Base-by-base conservation (phyloP, 2,113 vertebrate genomes). In the Cyrtonyx montezumae region DNA sequence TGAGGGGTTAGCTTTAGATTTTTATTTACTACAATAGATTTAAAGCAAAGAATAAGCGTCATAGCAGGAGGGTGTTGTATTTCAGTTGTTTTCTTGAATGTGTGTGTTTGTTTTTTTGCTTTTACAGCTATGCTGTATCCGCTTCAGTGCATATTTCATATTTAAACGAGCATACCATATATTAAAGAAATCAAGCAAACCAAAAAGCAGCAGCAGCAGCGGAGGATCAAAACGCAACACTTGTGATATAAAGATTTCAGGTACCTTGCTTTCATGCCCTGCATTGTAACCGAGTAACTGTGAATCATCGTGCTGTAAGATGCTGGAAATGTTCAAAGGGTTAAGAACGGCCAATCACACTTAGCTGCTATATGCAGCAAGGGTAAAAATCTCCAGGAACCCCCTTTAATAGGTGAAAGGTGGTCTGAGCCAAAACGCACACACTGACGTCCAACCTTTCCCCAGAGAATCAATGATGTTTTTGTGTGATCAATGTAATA, bases 401-500 rank as follows among this genome's bases (percentile, higher is more conserved):
- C 97, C 97, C 97, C 95, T 95, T 96, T 93, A 93, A 90, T 79
- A 97, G 96, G 97, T 97, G 97, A 97, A 96, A 91, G 91, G 96
- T 98, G 96, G 97, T 96, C 94, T 97, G 96, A 97, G 79, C 97
- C 97, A 91, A 91, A 96, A 94, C 55, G 71, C 93, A 96, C 76
- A 93, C 46, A 42, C 95, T 98, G 98, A 97, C 84, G 93, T 97
- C 94, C 95, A 87, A 92, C 75, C 51, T 58, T 88, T 98, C 98
- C 96, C 97, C 86, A 92, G 97, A 97, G 98, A 96, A 92, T 96
- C 81, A 70, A 91, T 95, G 97, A 96, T 95, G 95, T 13, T 91
- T 96, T 95, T 93, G 82, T 96, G 96, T 97, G 97, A 98, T 97
- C 97, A 95, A 96, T 97, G 96, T 96, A 97, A 97, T 98, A 97